Conservation (phyloP, 2,113 vertebrate species). For the Phrynosoma blainvillii region DNA sequence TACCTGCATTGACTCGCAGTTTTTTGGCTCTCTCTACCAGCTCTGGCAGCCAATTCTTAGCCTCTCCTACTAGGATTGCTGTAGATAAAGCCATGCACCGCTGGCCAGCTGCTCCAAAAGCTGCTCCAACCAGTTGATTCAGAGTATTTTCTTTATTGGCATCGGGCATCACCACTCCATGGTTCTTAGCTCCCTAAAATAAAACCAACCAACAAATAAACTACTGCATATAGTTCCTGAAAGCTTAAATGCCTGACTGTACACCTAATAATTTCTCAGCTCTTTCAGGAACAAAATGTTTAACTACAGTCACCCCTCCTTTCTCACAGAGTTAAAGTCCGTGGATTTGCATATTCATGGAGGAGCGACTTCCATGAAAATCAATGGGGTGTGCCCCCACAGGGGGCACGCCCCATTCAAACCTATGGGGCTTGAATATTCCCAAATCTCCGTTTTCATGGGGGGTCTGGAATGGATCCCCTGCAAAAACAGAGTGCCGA, state of each 20-base stretch:
- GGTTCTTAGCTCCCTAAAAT: constrained; percentile 95
- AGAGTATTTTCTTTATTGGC: constrained; percentile 97
- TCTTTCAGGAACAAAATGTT: not conserved
- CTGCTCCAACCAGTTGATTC: constrained; percentile 96
- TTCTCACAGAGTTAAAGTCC: too few relatives aligned
- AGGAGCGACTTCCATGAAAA: too few relatives aligned
- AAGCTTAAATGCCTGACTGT: not conserved
- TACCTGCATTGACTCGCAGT: constrained; percentile 92
- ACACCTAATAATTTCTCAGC: not conserved
- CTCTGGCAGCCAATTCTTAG: constrained; percentile 91
- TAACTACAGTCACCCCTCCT: too few relatives aligned
- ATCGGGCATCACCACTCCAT: constrained; percentile 97
- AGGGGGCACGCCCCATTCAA: too few relatives aligned
- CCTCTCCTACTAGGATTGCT: constrained; percentile 91
- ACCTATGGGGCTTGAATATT: too few relatives aligned
- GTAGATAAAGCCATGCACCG: constrained; percentile 98
- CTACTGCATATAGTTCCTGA: not conserved
- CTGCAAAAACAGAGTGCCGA: too few relatives aligned
- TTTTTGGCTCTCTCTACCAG: constrained; percentile 91
- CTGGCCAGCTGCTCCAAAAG: constrained; percentile 96
- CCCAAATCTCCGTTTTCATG: too few relatives aligned
- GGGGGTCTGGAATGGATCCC: too few relatives aligned
- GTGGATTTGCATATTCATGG: too few relatives aligned
- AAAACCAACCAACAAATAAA: not conserved
- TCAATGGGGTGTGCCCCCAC: too few relatives aligned